Base-by-base conservation (phyloP, 2,888 invertebrate species). In the Eupithecia inturbata region DNA sequence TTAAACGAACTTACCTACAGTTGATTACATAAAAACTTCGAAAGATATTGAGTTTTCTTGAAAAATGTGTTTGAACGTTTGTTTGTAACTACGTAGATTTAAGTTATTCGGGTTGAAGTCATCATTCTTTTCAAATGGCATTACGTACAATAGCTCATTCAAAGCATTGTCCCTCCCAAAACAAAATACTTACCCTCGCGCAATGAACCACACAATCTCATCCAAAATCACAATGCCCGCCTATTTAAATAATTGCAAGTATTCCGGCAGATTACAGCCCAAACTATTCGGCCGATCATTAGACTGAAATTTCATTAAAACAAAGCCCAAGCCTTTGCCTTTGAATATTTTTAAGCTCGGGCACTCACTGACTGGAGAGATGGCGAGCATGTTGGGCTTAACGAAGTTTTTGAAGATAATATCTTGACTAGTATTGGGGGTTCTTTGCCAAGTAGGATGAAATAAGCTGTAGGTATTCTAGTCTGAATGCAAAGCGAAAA, bases 261-360 rank as follows among this genome's bases (percentile, higher is more conserved):
- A 68, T 68, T 64, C 60, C 66, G 66, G 62, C 69, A 69, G 69
- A 76, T 76, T 73, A 76, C 73, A 72, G 70, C 69, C 72, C 31
- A 74, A 77, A 77, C 77, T 77, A 77, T 77, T 74, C 45, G 68
- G 68, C n/a, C 71, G 66, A 75, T 77, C 77, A 77, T 77, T 77
- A 77, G 67, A 74, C 68, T 57, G 73, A 73, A 75, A 75, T 75
- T 77, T 77, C 77, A 77, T 77, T 77, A 75, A 77, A 75, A 75
- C 67, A 75, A 77, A 75, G 77, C 77, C 70, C n/a, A n/a, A n/a
- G n/a, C 62, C 28, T 68, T 68, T 68, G 70, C 70, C 60, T 77
- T 72, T 67, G 67, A 70, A 28, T 57, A 69, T 74, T 72, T 75
- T 75, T 70, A 75, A 71, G 68, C 66, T 45, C 36, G 53, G 36